A percentile compares a stretch with the other conserved stretches of the same genome.
Evolutionary conservation across 2,888 invertebrate genomes (phyloP).

Genomic region (Drosophila borborema): DNA sequence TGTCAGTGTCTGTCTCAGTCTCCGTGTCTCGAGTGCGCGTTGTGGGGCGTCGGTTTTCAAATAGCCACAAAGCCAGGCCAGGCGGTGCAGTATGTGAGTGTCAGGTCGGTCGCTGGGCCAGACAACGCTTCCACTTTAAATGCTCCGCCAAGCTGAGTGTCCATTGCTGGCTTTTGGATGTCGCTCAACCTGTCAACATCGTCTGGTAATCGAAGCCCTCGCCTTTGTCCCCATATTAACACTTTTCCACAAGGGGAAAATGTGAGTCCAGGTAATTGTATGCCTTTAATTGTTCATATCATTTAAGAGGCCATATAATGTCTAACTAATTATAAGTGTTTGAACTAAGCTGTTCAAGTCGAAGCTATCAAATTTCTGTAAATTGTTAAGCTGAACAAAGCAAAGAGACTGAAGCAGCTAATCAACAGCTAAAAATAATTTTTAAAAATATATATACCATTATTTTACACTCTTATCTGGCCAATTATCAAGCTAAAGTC

Average conservation of each 20-base stretch:
- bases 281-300: conserved; percentile 41
- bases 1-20: conserved; percentile 25
- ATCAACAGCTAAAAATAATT: neutral
- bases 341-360: neutral
- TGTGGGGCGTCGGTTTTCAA: conserved; percentile 59
- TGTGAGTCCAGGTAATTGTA: conserved; percentile 33
- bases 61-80: conserved; percentile 50
- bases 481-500: neutral
- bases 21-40: conserved; percentile 41
- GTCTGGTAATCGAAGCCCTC: conserved; percentile 56
- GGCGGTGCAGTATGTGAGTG: conserved; percentile 3
- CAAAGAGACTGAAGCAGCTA: no score
- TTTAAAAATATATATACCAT: neutral
- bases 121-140: conserved; percentile 23
- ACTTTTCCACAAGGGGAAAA: conserved; percentile 3
- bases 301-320: conserved; percentile 36
- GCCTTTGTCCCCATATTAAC: conserved; percentile 9
- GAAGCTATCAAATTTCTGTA: neutral
- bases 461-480: neutral
- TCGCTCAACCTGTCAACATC: conserved; percentile 45
- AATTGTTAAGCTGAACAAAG: no score
- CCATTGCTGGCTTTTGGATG: conserved; percentile 14
- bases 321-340: conserved; percentile 25
- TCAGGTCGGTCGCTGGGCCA: conserved; percentile 12
- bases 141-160: conserved; percentile 9